Conservation (phyloP, 2,113 vertebrate species). For the Ancistrus triradiatus region DNA sequence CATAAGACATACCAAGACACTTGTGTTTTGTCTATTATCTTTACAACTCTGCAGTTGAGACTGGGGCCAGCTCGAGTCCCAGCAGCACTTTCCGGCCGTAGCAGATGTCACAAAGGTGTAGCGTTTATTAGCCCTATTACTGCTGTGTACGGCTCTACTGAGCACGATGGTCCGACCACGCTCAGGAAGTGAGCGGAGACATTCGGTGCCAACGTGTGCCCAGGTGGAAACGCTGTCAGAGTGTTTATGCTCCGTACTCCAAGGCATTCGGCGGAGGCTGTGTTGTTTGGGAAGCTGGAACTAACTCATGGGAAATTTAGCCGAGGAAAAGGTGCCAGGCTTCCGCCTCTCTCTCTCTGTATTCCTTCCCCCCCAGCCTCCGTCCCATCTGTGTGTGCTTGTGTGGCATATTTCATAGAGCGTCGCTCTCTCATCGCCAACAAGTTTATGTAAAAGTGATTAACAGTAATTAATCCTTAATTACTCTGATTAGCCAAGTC, state of each 20-base stretch:
- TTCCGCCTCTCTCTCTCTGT: conserved; percentile 1
- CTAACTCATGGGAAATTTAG: conserved; percentile 34
- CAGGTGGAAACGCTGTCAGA: not conserved
- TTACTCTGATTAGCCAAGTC: conserved; percentile 99
- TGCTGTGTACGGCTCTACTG: no score
- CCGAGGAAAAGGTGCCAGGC: conserved; percentile 30
- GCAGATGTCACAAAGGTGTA: no score
- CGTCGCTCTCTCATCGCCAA: conserved; percentile 87
- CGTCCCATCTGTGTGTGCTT: conserved; percentile 57
- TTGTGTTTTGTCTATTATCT: no score
- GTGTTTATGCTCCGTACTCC: not conserved
- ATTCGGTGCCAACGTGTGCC: no score
- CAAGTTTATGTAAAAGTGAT: conserved; percentile 99
- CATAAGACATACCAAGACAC: no score
- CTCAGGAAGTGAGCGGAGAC: no score
- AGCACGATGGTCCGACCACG: no score
- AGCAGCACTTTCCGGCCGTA: no score
- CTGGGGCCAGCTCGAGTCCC: no score
- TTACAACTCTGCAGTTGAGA: no score
- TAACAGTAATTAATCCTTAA: conserved; percentile 99
- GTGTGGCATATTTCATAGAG: conserved; percentile 87
- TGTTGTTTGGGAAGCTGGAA: conserved; percentile 12
- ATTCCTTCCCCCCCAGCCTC: conserved; percentile 11
- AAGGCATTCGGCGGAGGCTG: not conserved
- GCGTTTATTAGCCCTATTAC: no score